Evolutionary conservation across 2,113 vertebrate species (phyloP).

Genomic region (Myxocyprinus asiaticus): DNA sequence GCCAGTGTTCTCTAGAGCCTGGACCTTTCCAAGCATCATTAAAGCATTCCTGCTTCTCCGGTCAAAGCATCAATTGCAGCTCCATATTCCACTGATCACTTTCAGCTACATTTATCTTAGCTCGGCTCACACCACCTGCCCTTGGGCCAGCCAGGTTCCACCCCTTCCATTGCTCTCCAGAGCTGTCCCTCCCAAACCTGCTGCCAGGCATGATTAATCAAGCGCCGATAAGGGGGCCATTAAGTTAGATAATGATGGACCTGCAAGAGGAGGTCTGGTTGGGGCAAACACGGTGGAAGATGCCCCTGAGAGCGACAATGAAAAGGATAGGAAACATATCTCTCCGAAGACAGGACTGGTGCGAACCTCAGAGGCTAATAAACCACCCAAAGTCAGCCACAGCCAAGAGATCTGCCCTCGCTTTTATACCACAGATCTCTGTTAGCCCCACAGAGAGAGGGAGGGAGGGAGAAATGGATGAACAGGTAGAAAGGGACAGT

Average conservation of each 20-base stretch:
- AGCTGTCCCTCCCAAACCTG: conserved; percentile 17
- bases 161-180: conserved; percentile 35
- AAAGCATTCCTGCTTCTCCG: conserved; percentile 46
- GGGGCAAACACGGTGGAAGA: conserved; percentile 20
- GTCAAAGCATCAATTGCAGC: conserved; percentile 48
- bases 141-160: conserved; percentile 36
- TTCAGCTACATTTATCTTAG: conserved; percentile 48
- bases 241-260: conserved; percentile 50
- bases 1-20: conserved; percentile 30
- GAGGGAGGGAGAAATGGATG: not conserved
- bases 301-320: conserved; percentile 43
- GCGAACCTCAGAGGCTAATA: conserved; percentile 48
- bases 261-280: conserved; percentile 30
- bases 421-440: conserved; percentile 48
- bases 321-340: conserved; percentile 50
- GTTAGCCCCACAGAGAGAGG: conserved; percentile 24
- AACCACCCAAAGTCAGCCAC: conserved; percentile 51
- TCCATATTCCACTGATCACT: conserved; percentile 32
- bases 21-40: conserved; percentile 45
- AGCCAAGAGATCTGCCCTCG: conserved; percentile 40
- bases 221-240: conserved; percentile 49
- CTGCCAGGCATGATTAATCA: conserved; percentile 55
- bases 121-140: conserved; percentile 41
- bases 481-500: not conserved
- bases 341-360: conserved; percentile 49